Evolutionary conservation across 2,888 invertebrate genomes (phyloP).

Genomic region (Zaprionus obscuricornis): DNA sequence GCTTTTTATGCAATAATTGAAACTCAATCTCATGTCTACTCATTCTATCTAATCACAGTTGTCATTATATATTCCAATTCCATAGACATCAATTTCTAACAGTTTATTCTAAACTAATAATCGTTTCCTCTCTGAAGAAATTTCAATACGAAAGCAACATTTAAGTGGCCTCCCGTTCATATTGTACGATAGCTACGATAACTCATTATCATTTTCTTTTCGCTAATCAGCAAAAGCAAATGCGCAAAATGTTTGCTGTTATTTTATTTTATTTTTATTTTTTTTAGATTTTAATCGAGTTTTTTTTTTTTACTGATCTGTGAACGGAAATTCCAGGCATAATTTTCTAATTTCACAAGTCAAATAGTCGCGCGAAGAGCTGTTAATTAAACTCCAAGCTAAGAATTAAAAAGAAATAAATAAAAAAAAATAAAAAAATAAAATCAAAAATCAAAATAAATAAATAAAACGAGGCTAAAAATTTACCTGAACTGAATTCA

Average conservation of each 20-base stretch:
- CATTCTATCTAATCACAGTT: no score
- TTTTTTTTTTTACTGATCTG: conserved; percentile 19
- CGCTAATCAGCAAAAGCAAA: conserved; percentile 48
- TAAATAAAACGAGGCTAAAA: conserved; percentile 13
- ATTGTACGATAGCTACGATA: no score
- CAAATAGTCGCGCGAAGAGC: conserved; percentile 55
- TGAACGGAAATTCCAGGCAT: conserved; percentile 74
- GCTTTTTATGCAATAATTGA: no score
- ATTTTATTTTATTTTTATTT: conserved; percentile 9
- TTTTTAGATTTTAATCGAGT: no score
- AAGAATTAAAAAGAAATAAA: conserved; percentile 7
- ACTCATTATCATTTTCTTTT: conserved; percentile 27
- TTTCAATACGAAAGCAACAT: not conserved
- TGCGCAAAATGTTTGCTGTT: conserved; percentile 38
- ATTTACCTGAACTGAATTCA: conserved; percentile 50
- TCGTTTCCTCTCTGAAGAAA: not conserved
- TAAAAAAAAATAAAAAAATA: conserved; percentile 10
- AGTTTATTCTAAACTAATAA: no score
- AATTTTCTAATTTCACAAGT: conserved; percentile 72
- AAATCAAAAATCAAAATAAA: conserved; percentile 19
- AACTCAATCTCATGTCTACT: no score
- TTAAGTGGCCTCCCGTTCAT: no score
- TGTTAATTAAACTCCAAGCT: conserved; percentile 68
- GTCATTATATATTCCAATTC: no score
- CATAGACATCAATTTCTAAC: no score